These are phyloP conservation scores for Fopius arisanus DNA, from an alignment of 1,140 invertebrate species.

Conservation along the genomic window DNA sequence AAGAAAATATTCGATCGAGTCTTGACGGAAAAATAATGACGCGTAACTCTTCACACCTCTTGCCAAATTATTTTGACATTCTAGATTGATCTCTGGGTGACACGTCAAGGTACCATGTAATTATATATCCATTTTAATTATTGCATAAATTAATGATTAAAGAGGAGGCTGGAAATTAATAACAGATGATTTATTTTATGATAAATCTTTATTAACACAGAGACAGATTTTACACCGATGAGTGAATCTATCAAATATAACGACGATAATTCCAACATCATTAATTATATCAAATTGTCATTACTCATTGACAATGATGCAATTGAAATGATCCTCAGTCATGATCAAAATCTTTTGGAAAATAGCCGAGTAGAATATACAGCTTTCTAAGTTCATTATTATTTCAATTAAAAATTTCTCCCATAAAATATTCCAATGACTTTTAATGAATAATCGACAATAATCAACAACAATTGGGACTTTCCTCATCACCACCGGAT, in stretches of 20 bases:
- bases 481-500: conserved; percentile 4
- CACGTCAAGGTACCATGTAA: too few species aligned
- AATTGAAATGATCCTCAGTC: conserved; percentile 1
- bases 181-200: too few species aligned
- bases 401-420: neutral
- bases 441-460: conserved; percentile 55
- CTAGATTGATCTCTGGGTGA: too few species aligned
- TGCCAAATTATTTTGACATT: neutral
- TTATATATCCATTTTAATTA: too few species aligned
- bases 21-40: neutral
- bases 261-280: conserved; percentile 34
- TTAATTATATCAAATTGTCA: neutral
- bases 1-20: neutral
- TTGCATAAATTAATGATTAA: too few species aligned
- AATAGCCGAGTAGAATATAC: conserved; percentile 62
- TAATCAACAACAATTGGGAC: conserved; percentile 63
- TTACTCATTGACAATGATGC: conserved; percentile 3
- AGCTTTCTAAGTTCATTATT: conserved; percentile 32
- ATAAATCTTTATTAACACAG: neutral
- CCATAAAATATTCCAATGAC: conserved; percentile 29
- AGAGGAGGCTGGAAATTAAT: too few species aligned
- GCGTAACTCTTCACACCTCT: neutral
- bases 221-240: conserved; percentile 57
- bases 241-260: conserved; percentile 53
- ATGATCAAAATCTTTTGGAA: conserved; percentile 48